Conservation (phyloP, 2,888 invertebrate genomes). For the Apamea epomidion region DNA sequence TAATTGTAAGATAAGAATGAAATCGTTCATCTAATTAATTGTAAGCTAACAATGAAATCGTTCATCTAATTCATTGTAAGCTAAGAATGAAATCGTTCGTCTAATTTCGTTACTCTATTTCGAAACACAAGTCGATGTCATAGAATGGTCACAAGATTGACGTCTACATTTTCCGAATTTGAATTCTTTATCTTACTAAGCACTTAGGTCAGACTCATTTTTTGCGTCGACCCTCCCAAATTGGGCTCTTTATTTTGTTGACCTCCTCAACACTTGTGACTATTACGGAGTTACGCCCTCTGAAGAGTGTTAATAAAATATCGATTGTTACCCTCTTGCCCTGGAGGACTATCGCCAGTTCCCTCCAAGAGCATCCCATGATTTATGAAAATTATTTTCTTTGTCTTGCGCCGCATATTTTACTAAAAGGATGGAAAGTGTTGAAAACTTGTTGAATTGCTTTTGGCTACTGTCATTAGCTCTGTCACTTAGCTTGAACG, state of each 20-base stretch:
- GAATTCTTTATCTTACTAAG: constrained; percentile 49
- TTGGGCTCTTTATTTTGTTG: constrained; percentile 55
- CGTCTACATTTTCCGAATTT: constrained; percentile 43
- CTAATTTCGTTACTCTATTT: background rate
- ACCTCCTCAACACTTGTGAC: constrained; percentile 49
- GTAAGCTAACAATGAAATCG: no score
- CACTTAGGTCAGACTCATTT: constrained; percentile 42
- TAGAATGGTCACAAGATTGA: constrained; percentile 19
- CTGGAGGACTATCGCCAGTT: constrained; percentile 41
- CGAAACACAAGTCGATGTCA: constrained; percentile 10
- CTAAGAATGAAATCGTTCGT: background rate
- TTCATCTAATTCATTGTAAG: no score
- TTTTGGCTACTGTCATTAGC: constrained; percentile 37
- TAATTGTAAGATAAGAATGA: no score
- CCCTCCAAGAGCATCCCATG: constrained; percentile 41
- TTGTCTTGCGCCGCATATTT: constrained; percentile 55
- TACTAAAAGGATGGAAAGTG: constrained; percentile 45
- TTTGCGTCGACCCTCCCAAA: constrained; percentile 57
- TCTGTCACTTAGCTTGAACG: constrained; percentile 7
- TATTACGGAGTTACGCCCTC: constrained; percentile 56
- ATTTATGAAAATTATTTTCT: constrained; percentile 63
- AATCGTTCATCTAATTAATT: no score
- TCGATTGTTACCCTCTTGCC: constrained; percentile 57
- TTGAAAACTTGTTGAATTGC: constrained; percentile 58
- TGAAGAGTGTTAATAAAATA: constrained; percentile 63